Percentiles rank a stretch among this genome's conserved stretches.
Conservation (phyloP, 2,797 vertebrate species). For the Apogon talboti region DNA sequence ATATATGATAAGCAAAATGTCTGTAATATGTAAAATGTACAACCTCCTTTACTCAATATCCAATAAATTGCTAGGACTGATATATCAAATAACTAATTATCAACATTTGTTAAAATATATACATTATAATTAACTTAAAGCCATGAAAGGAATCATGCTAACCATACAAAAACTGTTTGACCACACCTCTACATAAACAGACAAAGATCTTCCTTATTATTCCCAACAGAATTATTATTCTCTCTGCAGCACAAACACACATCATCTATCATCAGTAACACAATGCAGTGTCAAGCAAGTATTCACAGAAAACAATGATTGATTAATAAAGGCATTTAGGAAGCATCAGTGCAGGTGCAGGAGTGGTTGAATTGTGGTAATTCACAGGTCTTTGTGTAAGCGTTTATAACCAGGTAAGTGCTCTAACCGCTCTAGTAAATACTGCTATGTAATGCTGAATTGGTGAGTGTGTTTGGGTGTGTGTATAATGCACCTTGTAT, state of each 20-base stretch:
- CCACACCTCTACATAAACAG: too few relatives aligned
- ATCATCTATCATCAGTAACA: background rate
- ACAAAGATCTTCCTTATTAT: too few relatives aligned
- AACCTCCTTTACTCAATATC: too few relatives aligned
- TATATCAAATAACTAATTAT: too few relatives aligned
- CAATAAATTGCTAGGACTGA: too few relatives aligned
- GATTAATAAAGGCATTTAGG: slow-evolving; percentile 40
- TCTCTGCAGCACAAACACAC: too few relatives aligned
- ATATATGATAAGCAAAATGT: background rate
- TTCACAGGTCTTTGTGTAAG: slow-evolving; percentile 29
- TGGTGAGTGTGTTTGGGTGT: slow-evolving; percentile 6
- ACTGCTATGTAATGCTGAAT: slow-evolving; percentile 26
- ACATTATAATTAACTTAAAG: too few relatives aligned
- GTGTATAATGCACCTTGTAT: slow-evolving; percentile 5
- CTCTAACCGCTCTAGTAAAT: slow-evolving; percentile 49
- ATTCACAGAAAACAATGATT: slow-evolving; percentile 23
- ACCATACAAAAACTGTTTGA: too few relatives aligned
- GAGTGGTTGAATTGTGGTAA: slow-evolving; percentile 29
- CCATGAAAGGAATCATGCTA: too few relatives aligned
- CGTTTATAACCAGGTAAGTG: slow-evolving; percentile 36
- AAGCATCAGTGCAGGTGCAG: slow-evolving; percentile 20
- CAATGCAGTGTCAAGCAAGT: background rate
- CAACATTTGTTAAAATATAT: too few relatives aligned
- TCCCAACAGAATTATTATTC: too few relatives aligned
- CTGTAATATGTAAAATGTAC: too few relatives aligned